phyloP scores from a whole-genome alignment of 2,888 invertebrate genomes.

The Doris montereyensis region DNA sequence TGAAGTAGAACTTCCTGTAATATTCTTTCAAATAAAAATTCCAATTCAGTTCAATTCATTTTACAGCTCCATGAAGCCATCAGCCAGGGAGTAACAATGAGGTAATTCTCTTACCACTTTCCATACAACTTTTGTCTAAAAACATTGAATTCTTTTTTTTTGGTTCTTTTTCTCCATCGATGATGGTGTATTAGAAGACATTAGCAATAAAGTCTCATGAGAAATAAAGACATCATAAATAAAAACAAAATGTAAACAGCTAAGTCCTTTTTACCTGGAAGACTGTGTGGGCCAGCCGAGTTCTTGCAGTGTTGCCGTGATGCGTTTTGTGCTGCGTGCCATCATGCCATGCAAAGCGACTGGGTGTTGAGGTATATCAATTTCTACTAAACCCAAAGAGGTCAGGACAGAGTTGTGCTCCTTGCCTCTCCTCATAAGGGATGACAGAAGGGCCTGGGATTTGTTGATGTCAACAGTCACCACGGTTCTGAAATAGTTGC shows the following conservation, averaged over 20 bases:
- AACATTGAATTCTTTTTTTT: no score
- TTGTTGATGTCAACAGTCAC: constrained; percentile 93
- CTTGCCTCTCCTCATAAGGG: constrained; percentile 82
- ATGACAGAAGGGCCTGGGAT: constrained; percentile 92
- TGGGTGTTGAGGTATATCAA: constrained; percentile 98
- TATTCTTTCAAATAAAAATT: no score
- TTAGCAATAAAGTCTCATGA: neutral
- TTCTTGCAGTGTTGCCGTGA: constrained; percentile 91
- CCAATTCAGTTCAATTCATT: no score
- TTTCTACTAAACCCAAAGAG: constrained; percentile 89
- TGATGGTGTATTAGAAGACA: neutral
- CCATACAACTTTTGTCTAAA: no score
- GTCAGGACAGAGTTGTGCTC: constrained; percentile 84
- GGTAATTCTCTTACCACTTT: no score
- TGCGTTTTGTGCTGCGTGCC: constrained; percentile 88
- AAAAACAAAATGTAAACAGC: no score
- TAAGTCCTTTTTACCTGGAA: constrained; percentile 31
- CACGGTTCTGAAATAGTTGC: constrained; percentile 86
- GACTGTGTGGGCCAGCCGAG: constrained; percentile 63
- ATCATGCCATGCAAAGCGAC: constrained; percentile 98
- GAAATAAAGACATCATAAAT: no score
- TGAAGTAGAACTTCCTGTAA: no score
- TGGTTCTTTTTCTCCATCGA: neutral
- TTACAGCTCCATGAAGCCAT: no score
- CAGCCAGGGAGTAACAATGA: no score